Conservation (phyloP, 1,140 invertebrate species). For the Vanessa atalanta region DNA sequence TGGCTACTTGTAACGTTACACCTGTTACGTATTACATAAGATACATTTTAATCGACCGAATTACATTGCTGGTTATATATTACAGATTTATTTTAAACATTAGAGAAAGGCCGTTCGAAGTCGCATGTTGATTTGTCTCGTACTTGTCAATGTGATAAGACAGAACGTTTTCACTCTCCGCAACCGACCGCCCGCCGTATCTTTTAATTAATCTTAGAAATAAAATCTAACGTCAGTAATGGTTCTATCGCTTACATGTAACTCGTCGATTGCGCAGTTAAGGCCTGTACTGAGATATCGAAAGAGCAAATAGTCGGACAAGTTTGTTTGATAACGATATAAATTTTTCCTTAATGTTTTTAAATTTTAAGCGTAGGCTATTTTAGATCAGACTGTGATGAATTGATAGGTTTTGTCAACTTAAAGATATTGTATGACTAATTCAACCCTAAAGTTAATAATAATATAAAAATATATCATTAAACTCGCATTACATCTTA, state of each 20-base stretch:
- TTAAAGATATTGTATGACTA: background rate
- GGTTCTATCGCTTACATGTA: conserved; percentile 63
- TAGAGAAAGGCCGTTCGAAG: conserved; percentile 32
- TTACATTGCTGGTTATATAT: conserved; percentile 44
- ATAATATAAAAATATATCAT: conserved; percentile 1
- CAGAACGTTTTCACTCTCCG: conserved; percentile 72
- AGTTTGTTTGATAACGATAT: conserved; percentile 14
- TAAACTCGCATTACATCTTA: conserved; percentile 7
- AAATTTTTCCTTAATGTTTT: background rate
- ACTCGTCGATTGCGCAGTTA: conserved; percentile 42
- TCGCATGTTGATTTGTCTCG: conserved; percentile 41
- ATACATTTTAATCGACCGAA: conserved; percentile 32
- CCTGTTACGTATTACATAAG: conserved; percentile 53
- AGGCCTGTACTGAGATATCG: conserved; percentile 46
- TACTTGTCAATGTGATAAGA: conserved; percentile 54
- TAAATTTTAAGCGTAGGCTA: background rate
- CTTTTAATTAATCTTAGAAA: conserved; percentile 80
- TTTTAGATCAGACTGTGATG: background rate
- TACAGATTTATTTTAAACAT: conserved; percentile 17
- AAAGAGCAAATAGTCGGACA: conserved; percentile 37
- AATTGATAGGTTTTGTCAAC: background rate
- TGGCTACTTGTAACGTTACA: conserved; percentile 65
- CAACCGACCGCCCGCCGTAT: conserved; percentile 58
- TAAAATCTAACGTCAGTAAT: conserved; percentile 74
- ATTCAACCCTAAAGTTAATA: background rate